Conservation (phyloP, 2,797 vertebrate species). For the Argyrosomus regius region DNA sequence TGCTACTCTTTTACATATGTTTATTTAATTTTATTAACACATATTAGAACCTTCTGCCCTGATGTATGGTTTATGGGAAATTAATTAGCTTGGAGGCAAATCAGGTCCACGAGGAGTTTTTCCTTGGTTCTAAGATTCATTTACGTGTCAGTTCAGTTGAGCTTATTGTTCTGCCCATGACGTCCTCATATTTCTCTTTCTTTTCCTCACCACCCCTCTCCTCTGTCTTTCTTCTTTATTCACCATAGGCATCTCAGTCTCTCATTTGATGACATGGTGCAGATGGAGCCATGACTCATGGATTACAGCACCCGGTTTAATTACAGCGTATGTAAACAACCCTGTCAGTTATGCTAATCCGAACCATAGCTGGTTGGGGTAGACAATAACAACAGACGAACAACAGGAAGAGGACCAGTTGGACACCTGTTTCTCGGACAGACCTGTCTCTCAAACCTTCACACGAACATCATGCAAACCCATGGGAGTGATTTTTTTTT, state of each 20-base stretch:
- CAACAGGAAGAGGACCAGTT: slow-evolving; percentile 70
- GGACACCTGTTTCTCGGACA: slow-evolving; percentile 77
- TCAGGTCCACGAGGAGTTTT: neutral
- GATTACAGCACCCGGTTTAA: slow-evolving; percentile 71
- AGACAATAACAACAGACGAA: slow-evolving; percentile 77
- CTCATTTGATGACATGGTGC: slow-evolving; percentile 64
- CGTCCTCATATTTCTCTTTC: slow-evolving; percentile 11
- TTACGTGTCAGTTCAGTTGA: slow-evolving; percentile 4
- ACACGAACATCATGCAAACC: slow-evolving; percentile 45
- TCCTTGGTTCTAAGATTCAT: neutral
- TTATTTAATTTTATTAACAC: neutral
- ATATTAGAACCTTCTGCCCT: neutral
- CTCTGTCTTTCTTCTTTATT: slow-evolving; percentile 10
- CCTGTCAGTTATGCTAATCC: slow-evolving; percentile 78
- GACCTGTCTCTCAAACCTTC: slow-evolving; percentile 51
- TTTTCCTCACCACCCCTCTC: slow-evolving; percentile 12
- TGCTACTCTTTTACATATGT: neutral
- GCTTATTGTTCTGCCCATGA: slow-evolving; percentile 4
- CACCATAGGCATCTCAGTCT: slow-evolving; percentile 53
- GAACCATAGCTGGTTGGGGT: slow-evolving; percentile 59
- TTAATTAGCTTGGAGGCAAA: neutral
- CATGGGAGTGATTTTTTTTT: slow-evolving; percentile 24
- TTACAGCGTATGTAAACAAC: slow-evolving; percentile 81
- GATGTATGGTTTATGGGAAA: too few relatives aligned
- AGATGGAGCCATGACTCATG: slow-evolving; percentile 80